Evolutionary conservation across 1,140 invertebrate genomes (phyloP), one percentile per base, ranked within the genome.

Genomic region (Sitobion miscanthi): DNA sequence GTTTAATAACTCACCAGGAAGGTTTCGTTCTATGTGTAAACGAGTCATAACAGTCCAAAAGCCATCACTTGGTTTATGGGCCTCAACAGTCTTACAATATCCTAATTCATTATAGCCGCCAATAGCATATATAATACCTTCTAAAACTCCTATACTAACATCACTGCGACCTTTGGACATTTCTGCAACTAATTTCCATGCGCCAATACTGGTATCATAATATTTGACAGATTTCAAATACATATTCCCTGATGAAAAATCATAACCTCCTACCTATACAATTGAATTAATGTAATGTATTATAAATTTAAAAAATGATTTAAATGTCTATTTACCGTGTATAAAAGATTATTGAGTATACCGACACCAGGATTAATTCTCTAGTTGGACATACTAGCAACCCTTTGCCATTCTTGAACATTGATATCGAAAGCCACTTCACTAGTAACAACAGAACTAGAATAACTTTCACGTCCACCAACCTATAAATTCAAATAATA

Each of bases 281-380:
- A 35, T 52, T 35, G 14, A 35, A 94, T 94, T n/a, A 91, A 93
- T 45, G 42, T 83, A 62, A 38, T 38, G 7, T 42, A 42, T 42
- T 42, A 42, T 42, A 42, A 42, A 42, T 42, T 42, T 3, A 42
- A 49, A 11, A 93, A 23, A 35, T 90, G 45, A 42, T 4, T 25
- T 57, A 87, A 91, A 11, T 49, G 4, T 85, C 35, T 38, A 90
- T 96, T 96, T 47, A 47, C 47, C 47, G 47, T 97, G 95, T 97
- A 98, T 42, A 97, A 94, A 83, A 97, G 95, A 94, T 47, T 47
- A 47, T 47, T 47, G 25, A 98, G 96, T 93, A 98, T 97, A 54
- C 97, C 98, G 93, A 99, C 98, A 42, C 98, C 98, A 89, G 99
- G 98, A 94, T 98, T 98, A 94, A 98, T 99, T 94, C 99, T 96